Conservation (phyloP, 2,113 vertebrate genomes). For the Lathamus discolor region DNA sequence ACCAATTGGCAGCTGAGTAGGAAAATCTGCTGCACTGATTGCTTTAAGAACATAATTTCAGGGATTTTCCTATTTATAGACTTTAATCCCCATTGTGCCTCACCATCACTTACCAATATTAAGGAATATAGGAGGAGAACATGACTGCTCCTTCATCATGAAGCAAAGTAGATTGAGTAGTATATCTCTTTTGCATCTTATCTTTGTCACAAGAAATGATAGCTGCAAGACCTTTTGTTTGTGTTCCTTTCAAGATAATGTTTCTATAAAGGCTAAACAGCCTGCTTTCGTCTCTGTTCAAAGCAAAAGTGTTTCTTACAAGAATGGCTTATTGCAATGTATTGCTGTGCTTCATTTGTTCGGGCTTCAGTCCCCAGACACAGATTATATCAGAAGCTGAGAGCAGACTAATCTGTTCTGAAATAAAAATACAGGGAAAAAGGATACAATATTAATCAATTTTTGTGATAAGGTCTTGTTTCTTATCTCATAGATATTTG, state of each 20-base stretch:
- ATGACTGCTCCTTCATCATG: not conserved
- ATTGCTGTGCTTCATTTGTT: not conserved
- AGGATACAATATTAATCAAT: not conserved
- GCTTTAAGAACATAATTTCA: not conserved
- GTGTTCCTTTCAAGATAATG: not conserved
- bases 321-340: not conserved
- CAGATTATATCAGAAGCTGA: not conserved
- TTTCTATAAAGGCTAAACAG: not conserved
- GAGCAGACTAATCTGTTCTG: not conserved
- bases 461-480: not conserved
- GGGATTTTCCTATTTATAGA: not conserved
- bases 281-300: not conserved
- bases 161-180: not conserved
- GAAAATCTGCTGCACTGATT: not conserved
- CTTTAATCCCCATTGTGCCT: not conserved
- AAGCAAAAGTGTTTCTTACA: not conserved
- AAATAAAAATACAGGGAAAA: not conserved
- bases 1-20: not conserved
- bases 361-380: not conserved
- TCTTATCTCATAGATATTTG: conserved; percentile 18
- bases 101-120: not conserved
- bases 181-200: not conserved
- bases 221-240: not conserved
- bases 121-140: not conserved
- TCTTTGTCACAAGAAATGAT: not conserved